Percentiles rank a stretch among this genome's conserved stretches.
These are phyloP conservation scores for Stenodema calcarata DNA, from an alignment of 2,888 invertebrate species.

Conservation along the genomic window DNA sequence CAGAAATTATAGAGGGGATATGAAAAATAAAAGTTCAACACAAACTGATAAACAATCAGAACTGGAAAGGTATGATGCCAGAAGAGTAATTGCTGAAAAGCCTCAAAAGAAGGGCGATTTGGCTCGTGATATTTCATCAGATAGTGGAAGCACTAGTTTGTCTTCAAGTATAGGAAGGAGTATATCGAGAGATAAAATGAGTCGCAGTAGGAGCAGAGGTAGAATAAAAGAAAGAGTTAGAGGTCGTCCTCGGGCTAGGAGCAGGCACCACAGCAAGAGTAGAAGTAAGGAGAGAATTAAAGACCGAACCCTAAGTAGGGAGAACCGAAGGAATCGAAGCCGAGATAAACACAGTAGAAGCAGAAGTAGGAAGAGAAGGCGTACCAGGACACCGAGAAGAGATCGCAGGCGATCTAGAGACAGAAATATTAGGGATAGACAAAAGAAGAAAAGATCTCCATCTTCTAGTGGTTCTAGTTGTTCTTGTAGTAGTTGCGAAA, in stretches of 20 bases:
- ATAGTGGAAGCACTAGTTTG: constrained; percentile 57
- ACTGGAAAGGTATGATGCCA: constrained; percentile 81
- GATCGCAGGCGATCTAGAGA: constrained; percentile 29
- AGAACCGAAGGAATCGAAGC: constrained; percentile 59
- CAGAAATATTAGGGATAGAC: constrained; percentile 20
- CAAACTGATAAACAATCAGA: constrained; percentile 73
- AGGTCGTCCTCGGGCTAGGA: constrained; percentile 17
- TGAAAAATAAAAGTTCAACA: constrained; percentile 60
- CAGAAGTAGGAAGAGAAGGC: constrained; percentile 43
- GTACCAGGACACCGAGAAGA: constrained; percentile 46
- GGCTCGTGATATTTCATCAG: constrained; percentile 70
- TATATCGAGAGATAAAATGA: constrained; percentile 61
- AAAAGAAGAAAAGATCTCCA: constrained; percentile 62
- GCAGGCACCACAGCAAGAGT: constrained; percentile 58
- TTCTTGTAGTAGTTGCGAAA: constrained; percentile 56
- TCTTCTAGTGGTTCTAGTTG: constrained; percentile 64
- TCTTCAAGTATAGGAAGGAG: constrained; percentile 59
- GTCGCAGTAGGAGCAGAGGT: constrained; percentile 12
- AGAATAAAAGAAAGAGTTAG: constrained; percentile 51
- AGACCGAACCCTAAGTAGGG: constrained; percentile 56
- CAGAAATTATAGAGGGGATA: neutral
- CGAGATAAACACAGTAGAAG: constrained; percentile 32
- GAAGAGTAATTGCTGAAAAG: constrained; percentile 76
- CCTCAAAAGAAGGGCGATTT: constrained; percentile 75
- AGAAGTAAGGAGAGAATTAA: constrained; percentile 59